Conservation (phyloP, 2,797 vertebrate genomes). For the Champsocephalus esox region DNA sequence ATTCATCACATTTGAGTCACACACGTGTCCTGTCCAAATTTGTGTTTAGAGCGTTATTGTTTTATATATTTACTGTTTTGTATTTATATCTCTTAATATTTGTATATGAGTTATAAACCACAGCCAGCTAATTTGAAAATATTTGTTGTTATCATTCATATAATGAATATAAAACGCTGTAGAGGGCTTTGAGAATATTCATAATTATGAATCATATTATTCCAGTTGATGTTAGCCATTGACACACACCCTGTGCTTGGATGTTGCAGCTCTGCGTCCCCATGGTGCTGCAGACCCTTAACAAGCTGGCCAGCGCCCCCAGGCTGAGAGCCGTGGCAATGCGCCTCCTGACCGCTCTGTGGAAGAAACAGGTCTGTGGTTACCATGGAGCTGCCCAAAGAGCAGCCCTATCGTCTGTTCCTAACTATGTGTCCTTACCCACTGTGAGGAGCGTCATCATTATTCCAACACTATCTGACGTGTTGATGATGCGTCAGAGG, state of each 20-base stretch:
- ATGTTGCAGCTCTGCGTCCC: slow-evolving; percentile 91
- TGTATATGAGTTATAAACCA: background rate
- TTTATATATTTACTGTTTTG: no score
- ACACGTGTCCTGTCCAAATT: no score
- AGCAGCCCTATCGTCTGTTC: no score
- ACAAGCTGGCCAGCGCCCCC: slow-evolving; percentile 86
- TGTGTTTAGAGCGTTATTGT: no score
- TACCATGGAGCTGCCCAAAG: background rate
- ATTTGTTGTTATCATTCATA: background rate
- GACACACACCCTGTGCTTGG: slow-evolving; percentile 7
- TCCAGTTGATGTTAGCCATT: background rate
- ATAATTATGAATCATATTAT: background rate
- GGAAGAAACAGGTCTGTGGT: slow-evolving; percentile 92
- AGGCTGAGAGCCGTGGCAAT: slow-evolving; percentile 88
- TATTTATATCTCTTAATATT: no score
- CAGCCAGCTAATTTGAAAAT: background rate
- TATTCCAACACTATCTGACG: no score
- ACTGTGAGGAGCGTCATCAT: no score
- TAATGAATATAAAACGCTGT: slow-evolving; percentile 2
- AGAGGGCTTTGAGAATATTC: background rate
- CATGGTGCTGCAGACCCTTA: slow-evolving; percentile 90
- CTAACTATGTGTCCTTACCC: no score
- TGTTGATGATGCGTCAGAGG: no score
- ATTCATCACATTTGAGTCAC: no score
- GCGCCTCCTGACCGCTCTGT: slow-evolving; percentile 91